These are phyloP conservation scores for Crotophaga sulcirostris DNA, from an alignment of 2,113 vertebrate species.

Conservation along the genomic window DNA sequence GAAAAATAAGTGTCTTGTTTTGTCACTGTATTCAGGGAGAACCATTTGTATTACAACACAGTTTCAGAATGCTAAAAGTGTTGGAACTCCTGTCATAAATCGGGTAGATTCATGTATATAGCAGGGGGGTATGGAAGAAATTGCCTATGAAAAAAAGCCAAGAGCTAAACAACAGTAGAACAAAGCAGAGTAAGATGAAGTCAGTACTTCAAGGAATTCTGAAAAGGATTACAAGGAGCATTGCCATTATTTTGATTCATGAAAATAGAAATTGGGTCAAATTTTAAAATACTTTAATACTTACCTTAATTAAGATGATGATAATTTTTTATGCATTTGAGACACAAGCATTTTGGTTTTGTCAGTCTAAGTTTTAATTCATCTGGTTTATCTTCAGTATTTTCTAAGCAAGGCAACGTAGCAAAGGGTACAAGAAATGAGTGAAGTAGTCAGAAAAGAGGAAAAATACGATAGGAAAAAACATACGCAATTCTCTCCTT, in stretches of 20 bases:
- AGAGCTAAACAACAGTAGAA: slow-evolving; percentile 37
- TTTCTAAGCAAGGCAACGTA: not conserved
- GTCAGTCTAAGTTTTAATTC: not conserved
- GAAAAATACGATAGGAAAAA: not conserved
- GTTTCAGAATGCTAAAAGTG: slow-evolving; percentile 25
- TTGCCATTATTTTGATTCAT: not conserved
- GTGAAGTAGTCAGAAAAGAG: not conserved
- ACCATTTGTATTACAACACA: slow-evolving; percentile 3
- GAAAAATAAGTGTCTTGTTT: not conserved
- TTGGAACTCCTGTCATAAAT: slow-evolving; percentile 44
- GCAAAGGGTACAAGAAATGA: not conserved
- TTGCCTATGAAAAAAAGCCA: slow-evolving; percentile 33
- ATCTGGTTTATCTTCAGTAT: not conserved
- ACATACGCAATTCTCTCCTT: not conserved
- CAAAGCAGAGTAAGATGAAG: slow-evolving; percentile 19
- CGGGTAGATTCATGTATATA: not conserved
- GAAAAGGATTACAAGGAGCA: not conserved
- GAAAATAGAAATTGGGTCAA: not conserved
- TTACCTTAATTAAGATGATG: not conserved
- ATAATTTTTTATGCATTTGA: not conserved
- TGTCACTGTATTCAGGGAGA: slow-evolving; percentile 1
- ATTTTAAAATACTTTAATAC: not conserved
- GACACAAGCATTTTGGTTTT: not conserved
- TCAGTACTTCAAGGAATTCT: not conserved
- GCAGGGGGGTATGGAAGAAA: slow-evolving; percentile 10